Conservation (phyloP, 2,113 vertebrate species). For the Artemisiospiza belli region DNA sequence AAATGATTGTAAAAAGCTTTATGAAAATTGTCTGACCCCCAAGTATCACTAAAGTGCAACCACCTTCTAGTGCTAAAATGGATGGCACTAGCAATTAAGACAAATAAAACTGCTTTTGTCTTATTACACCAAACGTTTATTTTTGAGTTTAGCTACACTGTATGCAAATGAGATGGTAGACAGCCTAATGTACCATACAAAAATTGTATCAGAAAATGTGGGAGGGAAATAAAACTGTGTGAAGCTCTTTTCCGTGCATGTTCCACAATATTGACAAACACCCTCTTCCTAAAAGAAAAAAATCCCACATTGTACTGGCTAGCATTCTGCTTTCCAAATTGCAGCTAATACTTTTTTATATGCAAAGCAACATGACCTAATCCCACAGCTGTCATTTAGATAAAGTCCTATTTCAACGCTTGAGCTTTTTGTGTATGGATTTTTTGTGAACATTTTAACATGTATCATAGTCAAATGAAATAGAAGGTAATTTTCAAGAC, state of each 20-base stretch:
- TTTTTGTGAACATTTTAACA: neutral
- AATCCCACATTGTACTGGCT: neutral
- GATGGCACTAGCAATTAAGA: neutral
- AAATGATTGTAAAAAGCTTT: neutral
- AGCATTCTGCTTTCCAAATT: neutral
- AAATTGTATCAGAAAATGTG: neutral
- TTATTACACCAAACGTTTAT: neutral
- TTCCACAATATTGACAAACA: neutral
- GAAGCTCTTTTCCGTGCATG: neutral
- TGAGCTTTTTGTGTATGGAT: neutral
- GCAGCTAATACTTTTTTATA: neutral
- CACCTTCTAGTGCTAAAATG: neutral
- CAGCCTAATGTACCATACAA: neutral
- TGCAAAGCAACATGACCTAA: neutral
- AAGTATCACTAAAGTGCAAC: neutral
- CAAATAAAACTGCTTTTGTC: neutral
- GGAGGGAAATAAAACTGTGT: neutral
- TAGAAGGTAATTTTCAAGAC: neutral
- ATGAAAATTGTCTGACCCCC: neutral
- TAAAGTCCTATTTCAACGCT: neutral
- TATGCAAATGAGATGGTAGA: neutral
- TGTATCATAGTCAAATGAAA: neutral
- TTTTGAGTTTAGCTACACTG: neutral
- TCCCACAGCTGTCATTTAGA: neutral
- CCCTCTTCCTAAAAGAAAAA: neutral